A percentile compares a stretch with the other conserved stretches of the same genome.
These are phyloP conservation scores for Eucera pruinosa DNA, from an alignment of 2,888 invertebrate genomes.

Conservation along the genomic window DNA sequence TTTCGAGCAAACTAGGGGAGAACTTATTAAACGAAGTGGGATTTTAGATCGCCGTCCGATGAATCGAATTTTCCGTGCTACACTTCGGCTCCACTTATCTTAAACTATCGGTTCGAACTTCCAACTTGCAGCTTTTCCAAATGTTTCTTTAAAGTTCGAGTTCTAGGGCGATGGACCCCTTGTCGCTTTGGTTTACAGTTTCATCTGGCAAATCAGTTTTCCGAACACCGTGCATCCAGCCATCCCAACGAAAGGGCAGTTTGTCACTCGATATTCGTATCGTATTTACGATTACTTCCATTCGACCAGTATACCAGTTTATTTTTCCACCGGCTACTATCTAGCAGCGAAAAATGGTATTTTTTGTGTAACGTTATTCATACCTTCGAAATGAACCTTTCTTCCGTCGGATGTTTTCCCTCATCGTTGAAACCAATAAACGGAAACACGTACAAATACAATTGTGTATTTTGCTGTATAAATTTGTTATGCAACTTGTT, in stretches of 20 bases:
- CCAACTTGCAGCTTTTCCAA: background rate
- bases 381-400: background rate
- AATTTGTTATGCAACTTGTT: background rate
- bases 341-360: background rate
- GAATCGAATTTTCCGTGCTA: conserved; percentile 23
- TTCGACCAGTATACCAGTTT: background rate
- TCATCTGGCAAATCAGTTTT: too few species aligned
- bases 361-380: background rate
- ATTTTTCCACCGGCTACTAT: background rate
- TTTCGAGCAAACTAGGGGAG: background rate
- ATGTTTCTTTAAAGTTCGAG: background rate
- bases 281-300: background rate
- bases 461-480: background rate
- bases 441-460: too few species aligned
- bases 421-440: background rate
- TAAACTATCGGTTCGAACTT: background rate
- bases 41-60: conserved; percentile 5
- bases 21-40: conserved; percentile 37
- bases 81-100: background rate
- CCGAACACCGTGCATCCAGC: too few species aligned
- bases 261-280: background rate
- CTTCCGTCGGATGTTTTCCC: background rate
- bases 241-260: too few species aligned
- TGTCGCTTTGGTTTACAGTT: too few species aligned
- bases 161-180: background rate